These are phyloP conservation scores for Pteronotus mesoamericanus DNA, from an alignment of 2,797 vertebrate species.

Conservation along the genomic window DNA sequence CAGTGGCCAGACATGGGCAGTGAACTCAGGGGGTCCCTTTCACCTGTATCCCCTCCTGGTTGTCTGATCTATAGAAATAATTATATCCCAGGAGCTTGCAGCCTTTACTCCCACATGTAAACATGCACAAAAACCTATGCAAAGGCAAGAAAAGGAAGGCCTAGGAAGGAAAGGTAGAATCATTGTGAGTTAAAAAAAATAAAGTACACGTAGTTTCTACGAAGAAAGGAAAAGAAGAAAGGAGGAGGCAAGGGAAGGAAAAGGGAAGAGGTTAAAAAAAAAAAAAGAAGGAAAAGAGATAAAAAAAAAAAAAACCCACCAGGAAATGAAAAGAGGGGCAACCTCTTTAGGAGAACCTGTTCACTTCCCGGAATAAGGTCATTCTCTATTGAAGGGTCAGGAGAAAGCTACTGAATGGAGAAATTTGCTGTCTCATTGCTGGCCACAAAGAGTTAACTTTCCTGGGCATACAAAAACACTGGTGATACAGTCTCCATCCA, in stretches of 20 bases:
- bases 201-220: neutral
- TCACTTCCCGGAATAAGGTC: neutral
- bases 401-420: neutral
- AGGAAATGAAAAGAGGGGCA: neutral
- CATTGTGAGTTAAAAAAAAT: neutral
- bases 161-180: neutral
- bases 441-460: neutral
- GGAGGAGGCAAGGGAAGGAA: neutral
- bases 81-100: neutral
- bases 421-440: neutral
- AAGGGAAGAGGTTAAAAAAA: neutral
- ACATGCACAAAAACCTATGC: neutral
- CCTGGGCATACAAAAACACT: neutral
- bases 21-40: neutral
- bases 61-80: neutral
- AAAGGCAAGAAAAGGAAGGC: neutral
- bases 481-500: neutral
- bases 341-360: neutral
- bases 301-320: neutral
- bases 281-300: neutral
- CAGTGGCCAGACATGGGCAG: neutral
- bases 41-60: neutral
- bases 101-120: neutral
- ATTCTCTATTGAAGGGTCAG: neutral
- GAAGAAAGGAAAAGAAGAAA: neutral